Percentiles rank a stretch among this genome's conserved stretches.
Conservation (phyloP, 2,888 invertebrate genomes). For the Hydroisotoma schaefferi region DNA sequence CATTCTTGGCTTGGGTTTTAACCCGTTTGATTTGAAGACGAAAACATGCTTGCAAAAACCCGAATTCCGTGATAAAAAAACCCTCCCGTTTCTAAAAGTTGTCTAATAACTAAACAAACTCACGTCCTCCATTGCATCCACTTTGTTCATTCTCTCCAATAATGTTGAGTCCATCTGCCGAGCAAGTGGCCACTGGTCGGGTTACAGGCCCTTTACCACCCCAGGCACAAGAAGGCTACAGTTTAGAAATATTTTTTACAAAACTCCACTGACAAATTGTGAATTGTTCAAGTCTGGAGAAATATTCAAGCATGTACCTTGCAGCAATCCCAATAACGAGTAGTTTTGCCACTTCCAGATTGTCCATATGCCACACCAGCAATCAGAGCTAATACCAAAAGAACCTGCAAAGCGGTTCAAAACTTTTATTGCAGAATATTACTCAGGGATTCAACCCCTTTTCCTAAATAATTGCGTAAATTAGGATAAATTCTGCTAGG, state of each 20-base stretch:
- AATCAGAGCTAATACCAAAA: neutral
- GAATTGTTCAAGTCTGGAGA: neutral
- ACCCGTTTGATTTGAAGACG: too few relatives aligned
- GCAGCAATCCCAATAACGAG: slow-evolving; percentile 29
- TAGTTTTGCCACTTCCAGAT: slow-evolving; percentile 10
- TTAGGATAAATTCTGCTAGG: too few relatives aligned
- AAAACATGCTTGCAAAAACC: neutral
- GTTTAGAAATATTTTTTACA: neutral
- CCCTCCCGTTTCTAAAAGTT: too few relatives aligned
- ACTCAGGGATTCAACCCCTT: too few relatives aligned
- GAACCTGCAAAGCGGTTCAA: too few relatives aligned
- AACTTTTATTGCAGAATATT: too few relatives aligned
- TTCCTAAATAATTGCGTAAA: too few relatives aligned
- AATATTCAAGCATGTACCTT: slow-evolving; percentile 9
- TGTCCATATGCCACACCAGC: neutral
- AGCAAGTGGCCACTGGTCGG: slow-evolving; percentile 21
- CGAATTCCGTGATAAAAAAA: neutral
- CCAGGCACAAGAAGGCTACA: slow-evolving; percentile 29
- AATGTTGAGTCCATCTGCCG: slow-evolving; percentile 15
- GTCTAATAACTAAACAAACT: slow-evolving; percentile 11
- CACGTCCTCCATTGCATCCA: slow-evolving; percentile 34
- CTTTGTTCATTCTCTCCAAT: slow-evolving; percentile 23
- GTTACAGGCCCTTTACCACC: slow-evolving; percentile 23
- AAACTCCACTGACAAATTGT: neutral
- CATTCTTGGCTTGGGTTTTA: too few relatives aligned